phyloP scores from a whole-genome alignment of 2,113 vertebrate species.

The Chionomys nivalis region DNA sequence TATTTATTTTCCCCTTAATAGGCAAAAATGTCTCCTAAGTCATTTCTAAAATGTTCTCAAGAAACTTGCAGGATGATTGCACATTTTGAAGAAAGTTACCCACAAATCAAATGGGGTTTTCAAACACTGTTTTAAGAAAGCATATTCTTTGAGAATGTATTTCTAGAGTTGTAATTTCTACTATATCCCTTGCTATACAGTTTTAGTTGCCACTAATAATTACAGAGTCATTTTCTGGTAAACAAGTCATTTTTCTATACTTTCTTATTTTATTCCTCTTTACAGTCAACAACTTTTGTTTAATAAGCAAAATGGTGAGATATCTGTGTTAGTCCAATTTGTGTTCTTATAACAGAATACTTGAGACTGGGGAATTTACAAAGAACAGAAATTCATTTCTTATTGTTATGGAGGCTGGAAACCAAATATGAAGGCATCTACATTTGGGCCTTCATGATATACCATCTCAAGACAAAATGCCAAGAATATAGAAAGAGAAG shows the following conservation, averaged over 20 bases:
- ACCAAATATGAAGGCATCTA: neutral
- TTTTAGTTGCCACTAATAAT: neutral
- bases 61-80: neutral
- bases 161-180: slow-evolving; percentile 35
- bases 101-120: neutral
- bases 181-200: slow-evolving; percentile 2
- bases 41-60: slow-evolving; percentile 15
- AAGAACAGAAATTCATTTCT: neutral
- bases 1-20: slow-evolving; percentile 41
- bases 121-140: slow-evolving; percentile 43
- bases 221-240: slow-evolving; percentile 23
- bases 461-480: neutral
- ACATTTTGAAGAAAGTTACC: slow-evolving; percentile 48
- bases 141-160: neutral
- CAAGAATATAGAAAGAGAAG: neutral
- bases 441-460: neutral
- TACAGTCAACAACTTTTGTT: neutral
- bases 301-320: neutral
- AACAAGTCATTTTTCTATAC: slow-evolving; percentile 10
- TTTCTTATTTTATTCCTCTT: slow-evolving; percentile 21
- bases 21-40: slow-evolving; percentile 30
- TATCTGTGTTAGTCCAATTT: neutral
- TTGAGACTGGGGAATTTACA: neutral
- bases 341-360: neutral
- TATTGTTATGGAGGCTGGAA: neutral